These are phyloP conservation scores for Eucriotettix oculatus DNA, from an alignment of 2,888 invertebrate species.

Conservation along the genomic window DNA sequence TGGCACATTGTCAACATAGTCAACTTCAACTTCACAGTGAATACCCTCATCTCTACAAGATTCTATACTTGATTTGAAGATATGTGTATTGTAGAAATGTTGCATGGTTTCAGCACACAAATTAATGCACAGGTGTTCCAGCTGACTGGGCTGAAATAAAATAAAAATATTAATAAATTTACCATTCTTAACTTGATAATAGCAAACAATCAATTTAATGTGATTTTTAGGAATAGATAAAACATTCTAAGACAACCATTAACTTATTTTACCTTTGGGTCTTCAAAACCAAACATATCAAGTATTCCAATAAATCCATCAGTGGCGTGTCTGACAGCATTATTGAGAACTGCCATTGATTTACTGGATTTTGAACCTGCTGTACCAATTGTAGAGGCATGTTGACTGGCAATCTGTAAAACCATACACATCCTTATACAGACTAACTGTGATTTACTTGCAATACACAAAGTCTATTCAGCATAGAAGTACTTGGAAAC, in stretches of 20 bases:
- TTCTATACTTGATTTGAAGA: constrained; percentile 86
- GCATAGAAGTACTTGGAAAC: too few species aligned
- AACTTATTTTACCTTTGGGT: constrained; percentile 44
- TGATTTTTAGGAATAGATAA: neutral
- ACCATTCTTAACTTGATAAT: neutral
- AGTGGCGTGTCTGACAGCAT: constrained; percentile 81
- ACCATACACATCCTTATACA: neutral
- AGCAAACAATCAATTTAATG: neutral
- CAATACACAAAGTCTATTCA: too few species aligned
- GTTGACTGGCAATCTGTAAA: constrained; percentile 35
- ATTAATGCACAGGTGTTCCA: constrained; percentile 90
- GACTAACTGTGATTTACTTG: too few species aligned
- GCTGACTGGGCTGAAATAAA: constrained; percentile 46
- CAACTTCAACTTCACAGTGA: constrained; percentile 73
- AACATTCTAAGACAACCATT: neutral
- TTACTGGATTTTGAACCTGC: constrained; percentile 56
- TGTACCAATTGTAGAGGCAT: constrained; percentile 61
- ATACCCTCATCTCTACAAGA: constrained; percentile 89
- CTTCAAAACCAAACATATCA: constrained; percentile 95
- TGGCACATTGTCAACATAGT: constrained; percentile 89
- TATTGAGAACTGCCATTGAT: constrained; percentile 81
- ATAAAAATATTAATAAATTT: neutral
- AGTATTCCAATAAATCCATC: constrained; percentile 91
- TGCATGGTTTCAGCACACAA: constrained; percentile 94
- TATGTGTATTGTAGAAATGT: constrained; percentile 93